Evolutionary conservation across 2,113 vertebrate genomes (phyloP).

Genomic region (Arenaria interpres): DNA sequence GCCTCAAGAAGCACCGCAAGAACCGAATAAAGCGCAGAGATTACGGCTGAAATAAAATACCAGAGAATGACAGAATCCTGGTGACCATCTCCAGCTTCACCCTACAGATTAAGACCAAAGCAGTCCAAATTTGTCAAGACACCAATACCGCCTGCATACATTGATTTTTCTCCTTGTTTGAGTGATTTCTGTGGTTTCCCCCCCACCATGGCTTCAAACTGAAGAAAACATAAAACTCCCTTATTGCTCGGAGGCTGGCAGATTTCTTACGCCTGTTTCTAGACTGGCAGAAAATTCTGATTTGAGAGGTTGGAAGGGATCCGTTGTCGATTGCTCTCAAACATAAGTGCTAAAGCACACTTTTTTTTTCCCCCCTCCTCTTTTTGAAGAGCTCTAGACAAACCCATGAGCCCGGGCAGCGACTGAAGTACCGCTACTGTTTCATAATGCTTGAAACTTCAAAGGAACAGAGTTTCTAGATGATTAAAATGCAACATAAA

Average conservation of each 20-base stretch:
- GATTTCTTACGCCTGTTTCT: not conserved
- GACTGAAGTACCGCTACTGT: not conserved
- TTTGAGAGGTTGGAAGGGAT: not conserved
- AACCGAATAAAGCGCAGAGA: fast-evolving
- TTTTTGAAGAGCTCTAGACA: not conserved
- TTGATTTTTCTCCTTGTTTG: not conserved
- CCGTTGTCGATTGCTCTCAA: not conserved
- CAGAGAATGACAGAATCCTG: too few species aligned
- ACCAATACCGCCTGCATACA: not conserved
- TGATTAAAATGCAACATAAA: not conserved
- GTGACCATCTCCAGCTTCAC: not conserved
- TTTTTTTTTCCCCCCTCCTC: too few species aligned
- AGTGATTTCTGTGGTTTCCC: not conserved
- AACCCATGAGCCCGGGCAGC: fast-evolving
- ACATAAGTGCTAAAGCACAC: not conserved
- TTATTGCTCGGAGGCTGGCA: not conserved
- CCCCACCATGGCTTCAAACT: not conserved
- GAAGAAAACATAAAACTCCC: not conserved
- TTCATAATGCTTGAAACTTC: not conserved
- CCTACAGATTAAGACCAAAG: not conserved
- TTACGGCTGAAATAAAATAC: not conserved
- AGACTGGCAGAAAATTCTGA: not conserved
- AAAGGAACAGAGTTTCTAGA: not conserved
- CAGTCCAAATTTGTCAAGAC: not conserved
- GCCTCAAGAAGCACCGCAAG: not conserved